Conservation (phyloP, 1,140 invertebrate species). For the Liolophura sinensis region DNA sequence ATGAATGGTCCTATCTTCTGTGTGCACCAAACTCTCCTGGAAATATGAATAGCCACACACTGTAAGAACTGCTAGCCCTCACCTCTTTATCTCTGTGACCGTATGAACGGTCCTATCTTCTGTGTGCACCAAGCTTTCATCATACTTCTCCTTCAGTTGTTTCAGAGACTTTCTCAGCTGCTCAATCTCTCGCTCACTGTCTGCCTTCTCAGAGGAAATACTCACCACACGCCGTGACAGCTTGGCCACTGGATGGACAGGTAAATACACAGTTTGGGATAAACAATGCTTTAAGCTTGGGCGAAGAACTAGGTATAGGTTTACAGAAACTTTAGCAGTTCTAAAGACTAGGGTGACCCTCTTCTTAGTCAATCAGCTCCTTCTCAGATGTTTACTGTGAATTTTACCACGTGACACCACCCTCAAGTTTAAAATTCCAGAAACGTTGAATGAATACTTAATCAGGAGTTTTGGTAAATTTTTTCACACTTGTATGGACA, state of each 20-base stretch:
- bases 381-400: no score
- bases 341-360: no score
- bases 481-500: no score
- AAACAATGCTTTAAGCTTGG: background rate
- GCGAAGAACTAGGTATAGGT: background rate
- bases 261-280: background rate
- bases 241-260: constrained; percentile 32
- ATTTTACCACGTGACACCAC: no score
- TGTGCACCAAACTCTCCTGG: no score
- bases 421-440: no score
- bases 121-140: constrained; percentile 13
- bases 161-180: constrained; percentile 25
- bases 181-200: constrained; percentile 38
- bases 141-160: constrained; percentile 43
- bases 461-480: no score
- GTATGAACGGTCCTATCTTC: background rate
- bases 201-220: constrained; percentile 38
- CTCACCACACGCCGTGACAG: constrained; percentile 38
- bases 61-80: background rate
- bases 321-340: no score
- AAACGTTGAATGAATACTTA: no score
- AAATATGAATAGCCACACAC: no score
- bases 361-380: no score
- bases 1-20: background rate
- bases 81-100: background rate